Evolutionary conservation across 2,888 invertebrate genomes (phyloP).

Genomic region (Steromphala cineraria): DNA sequence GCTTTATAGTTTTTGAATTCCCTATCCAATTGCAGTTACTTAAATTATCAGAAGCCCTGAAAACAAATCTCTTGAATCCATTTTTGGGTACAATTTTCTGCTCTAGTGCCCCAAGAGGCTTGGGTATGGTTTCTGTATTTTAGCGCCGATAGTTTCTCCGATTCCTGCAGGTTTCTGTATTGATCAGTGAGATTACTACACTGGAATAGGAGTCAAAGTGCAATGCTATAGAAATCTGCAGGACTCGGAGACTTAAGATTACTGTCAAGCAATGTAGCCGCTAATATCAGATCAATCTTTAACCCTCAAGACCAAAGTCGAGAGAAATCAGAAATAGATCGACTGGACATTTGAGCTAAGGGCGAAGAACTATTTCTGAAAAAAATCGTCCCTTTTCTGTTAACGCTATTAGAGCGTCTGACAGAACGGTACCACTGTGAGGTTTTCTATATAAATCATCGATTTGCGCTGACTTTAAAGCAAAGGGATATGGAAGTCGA

Average conservation of each 20-base stretch:
- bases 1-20: not conserved
- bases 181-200: not conserved
- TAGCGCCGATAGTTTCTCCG: not conserved
- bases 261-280: not conserved
- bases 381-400: not conserved
- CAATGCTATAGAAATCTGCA: not conserved
- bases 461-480: not conserved
- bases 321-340: not conserved
- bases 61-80: not conserved
- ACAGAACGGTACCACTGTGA: not conserved
- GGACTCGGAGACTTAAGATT: not conserved
- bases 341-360: not conserved
- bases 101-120: not conserved
- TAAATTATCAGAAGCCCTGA: not conserved
- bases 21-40: not conserved
- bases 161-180: not conserved
- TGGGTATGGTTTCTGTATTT: not conserved
- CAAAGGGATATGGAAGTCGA: conserved; percentile 2
- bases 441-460: not conserved
- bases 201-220: not conserved
- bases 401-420: not conserved
- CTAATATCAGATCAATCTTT: not conserved
- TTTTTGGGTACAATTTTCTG: not conserved
- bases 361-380: not conserved
- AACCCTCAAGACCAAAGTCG: not conserved